Evolutionary conservation across 2,113 vertebrate species (phyloP).

Genomic region (Brachyhypopomus occidentalis): DNA sequence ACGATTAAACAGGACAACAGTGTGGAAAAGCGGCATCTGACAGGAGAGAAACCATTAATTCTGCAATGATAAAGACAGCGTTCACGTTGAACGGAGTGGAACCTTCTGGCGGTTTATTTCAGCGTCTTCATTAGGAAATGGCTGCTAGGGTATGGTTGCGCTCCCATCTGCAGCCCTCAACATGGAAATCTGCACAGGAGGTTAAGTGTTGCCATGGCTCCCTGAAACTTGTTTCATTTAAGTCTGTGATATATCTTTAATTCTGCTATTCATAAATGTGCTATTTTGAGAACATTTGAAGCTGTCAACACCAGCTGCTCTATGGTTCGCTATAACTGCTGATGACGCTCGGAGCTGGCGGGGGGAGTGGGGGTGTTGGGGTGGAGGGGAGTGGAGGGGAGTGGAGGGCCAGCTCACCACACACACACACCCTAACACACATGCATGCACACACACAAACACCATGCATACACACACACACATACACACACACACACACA

Average conservation of each 20-base stretch:
- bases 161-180: slow-evolving; percentile 62
- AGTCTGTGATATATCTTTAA: slow-evolving; percentile 49
- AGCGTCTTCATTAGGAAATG: slow-evolving; percentile 33
- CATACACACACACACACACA: slow-evolving; percentile 30
- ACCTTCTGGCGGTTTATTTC: background rate
- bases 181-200: slow-evolving; percentile 50
- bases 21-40: slow-evolving; percentile 35
- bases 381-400: background rate
- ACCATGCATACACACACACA: slow-evolving; percentile 43
- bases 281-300: slow-evolving; percentile 54
- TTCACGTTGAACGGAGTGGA: background rate
- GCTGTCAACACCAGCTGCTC: slow-evolving; percentile 54
- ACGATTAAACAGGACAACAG: slow-evolving; percentile 36
- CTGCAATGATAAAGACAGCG: background rate
- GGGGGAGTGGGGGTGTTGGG: background rate
- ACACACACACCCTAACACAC: slow-evolving; percentile 19
- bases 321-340: slow-evolving; percentile 43
- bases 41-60: slow-evolving; percentile 46
- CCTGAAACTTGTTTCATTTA: slow-evolving; percentile 46
- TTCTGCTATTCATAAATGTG: slow-evolving; percentile 49
- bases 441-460: slow-evolving; percentile 36
- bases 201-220: slow-evolving; percentile 53
- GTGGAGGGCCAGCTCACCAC: slow-evolving; percentile 15
- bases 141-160: slow-evolving; percentile 55
- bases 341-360: slow-evolving; percentile 30